These are phyloP conservation scores for Agonopterix subpropinquella DNA, from an alignment of 2,888 invertebrate genomes.

Conservation along the genomic window DNA sequence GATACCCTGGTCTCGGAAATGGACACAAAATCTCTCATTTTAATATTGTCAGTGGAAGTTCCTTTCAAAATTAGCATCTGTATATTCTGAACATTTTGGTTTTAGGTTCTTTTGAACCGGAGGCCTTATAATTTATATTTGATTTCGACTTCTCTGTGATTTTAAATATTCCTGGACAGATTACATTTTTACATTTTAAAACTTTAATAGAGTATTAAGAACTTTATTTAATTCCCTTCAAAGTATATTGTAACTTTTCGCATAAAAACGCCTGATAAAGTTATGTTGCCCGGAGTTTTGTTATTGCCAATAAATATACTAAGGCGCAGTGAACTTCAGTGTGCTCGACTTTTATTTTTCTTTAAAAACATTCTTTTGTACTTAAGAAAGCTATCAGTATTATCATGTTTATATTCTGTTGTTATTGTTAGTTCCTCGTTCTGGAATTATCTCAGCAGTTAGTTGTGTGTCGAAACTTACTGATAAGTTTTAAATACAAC, in stretches of 20 bases:
- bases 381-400: not conserved
- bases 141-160: no score
- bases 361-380: not conserved
- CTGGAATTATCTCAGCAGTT: no score
- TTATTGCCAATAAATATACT: constrained; percentile 11
- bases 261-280: constrained; percentile 9
- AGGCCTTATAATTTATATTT: no score
- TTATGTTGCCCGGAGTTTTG: constrained; percentile 4
- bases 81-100: no score
- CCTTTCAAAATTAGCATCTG: no score
- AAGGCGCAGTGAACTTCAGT: constrained; percentile 5
- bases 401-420: not conserved
- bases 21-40: not conserved
- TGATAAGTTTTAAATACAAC: no score
- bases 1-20: not conserved
- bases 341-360: not conserved
- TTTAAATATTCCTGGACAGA: no score
- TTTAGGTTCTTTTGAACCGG: no score
- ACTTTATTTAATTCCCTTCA: not conserved
- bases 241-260: not conserved
- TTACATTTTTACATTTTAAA: not conserved
- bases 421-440: no score
- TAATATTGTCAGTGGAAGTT: no score
- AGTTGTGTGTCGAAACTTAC: no score
- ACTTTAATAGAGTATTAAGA: not conserved